Evolutionary conservation across 2,797 vertebrate genomes (phyloP).

Genomic region (Acridotheres tristis): DNA sequence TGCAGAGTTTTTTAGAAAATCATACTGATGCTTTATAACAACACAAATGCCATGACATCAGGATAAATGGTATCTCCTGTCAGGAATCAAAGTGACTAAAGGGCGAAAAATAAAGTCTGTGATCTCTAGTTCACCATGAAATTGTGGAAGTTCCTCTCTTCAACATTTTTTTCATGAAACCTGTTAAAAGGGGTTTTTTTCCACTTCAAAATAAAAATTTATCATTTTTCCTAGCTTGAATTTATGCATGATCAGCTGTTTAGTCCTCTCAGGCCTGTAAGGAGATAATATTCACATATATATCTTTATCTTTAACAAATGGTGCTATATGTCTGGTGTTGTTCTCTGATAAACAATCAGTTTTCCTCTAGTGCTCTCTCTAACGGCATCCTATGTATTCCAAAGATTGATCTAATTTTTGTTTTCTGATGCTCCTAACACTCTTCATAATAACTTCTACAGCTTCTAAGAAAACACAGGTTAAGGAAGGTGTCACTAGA

Average conservation of each 20-base stretch:
- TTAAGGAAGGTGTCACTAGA: background rate
- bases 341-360: background rate
- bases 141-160: background rate
- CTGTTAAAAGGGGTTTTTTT: background rate
- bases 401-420: slow-evolving; percentile 17
- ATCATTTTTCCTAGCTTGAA: background rate
- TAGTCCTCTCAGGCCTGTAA: background rate
- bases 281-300: background rate
- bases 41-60: background rate
- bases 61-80: background rate
- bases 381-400: background rate
- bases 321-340: background rate
- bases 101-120: background rate
- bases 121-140: background rate
- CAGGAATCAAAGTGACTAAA: background rate
- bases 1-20: background rate
- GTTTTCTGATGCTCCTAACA: background rate
- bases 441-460: background rate
- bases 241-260: background rate
- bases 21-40: background rate
- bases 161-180: background rate
- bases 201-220: background rate
- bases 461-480: background rate
- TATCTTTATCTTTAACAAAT: background rate
- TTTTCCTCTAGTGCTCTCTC: background rate